These are phyloP conservation scores for Gymnobelideus leadbeateri DNA, from an alignment of 2,113 vertebrate species.

Conservation along the genomic window DNA sequence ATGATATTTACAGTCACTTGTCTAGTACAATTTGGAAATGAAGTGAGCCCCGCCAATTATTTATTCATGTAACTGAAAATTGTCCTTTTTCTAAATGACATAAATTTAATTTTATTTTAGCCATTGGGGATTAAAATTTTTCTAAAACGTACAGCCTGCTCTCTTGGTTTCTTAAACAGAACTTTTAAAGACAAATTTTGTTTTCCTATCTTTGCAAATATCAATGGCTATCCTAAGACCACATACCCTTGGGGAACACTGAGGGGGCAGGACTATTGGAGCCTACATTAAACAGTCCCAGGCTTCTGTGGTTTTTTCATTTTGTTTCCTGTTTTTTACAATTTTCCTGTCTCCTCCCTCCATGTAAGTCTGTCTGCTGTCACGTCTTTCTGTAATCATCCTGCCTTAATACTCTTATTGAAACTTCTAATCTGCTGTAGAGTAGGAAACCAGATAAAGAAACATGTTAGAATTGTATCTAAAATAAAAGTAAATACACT, in stretches of 20 bases:
- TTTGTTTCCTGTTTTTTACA: slow-evolving; percentile 2
- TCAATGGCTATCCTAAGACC: background rate
- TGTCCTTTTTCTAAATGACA: background rate
- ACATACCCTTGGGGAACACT: background rate
- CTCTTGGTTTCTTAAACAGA: background rate
- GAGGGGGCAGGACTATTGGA: background rate
- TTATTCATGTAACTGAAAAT: background rate
- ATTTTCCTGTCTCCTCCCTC: background rate
- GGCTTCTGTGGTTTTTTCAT: background rate
- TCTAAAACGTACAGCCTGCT: background rate
- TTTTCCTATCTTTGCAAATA: background rate
- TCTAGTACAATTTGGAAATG: background rate
- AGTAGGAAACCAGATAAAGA: background rate
- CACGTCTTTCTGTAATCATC: background rate
- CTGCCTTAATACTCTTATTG: background rate
- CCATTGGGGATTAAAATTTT: background rate
- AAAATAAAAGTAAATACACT: background rate
- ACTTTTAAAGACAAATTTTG: background rate
- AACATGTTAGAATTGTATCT: background rate
- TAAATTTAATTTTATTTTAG: background rate
- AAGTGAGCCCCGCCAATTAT: background rate
- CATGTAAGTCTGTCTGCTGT: background rate
- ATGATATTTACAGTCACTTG: background rate
- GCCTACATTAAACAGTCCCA: background rate
- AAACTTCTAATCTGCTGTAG: background rate